Base-by-base conservation (phyloP, 2,888 invertebrate species). In the Nephrotoma flavescens region DNA sequence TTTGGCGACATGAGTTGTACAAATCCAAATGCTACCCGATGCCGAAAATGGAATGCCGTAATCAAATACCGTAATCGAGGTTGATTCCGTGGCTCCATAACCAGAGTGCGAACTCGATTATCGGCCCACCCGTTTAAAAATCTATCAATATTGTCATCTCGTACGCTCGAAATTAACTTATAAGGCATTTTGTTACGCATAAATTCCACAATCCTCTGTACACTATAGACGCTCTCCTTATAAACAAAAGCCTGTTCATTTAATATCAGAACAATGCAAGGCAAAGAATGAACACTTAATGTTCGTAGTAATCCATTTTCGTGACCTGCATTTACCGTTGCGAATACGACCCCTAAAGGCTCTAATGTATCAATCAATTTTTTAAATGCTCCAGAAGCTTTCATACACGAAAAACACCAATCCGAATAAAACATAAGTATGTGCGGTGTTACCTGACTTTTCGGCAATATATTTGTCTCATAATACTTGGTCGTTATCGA, bases 331-430 rank as follows among this genome's bases (percentile, higher is more conserved):
- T 98, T 97, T 45, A 96, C 94, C 0, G 97, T 96, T 0, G 95
- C 96, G 91, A 97, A 93, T 87, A 95, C 95, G 87, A 97, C 94
- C 88, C 90, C 90, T 42, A 96, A 90, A 0, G 96, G 96, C 90
- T 97, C 96, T 87, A 98, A 92, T 84, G 98, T 96, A 89, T 97
- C 96, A 83, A 97, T 95, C 86, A 98, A 92, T 88, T 96, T 94
- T 86, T 96, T 94, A 94, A 98, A 97, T 9, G 96, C 94, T 0
- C 96, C 96, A 85, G 97, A 97, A n/a, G 96, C 95, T 89, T 95
- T 95, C 88, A 97, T 94, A 91, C 98, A 99, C 86, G 96, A 95
- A 91, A 97, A 97, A 90, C 98, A 99, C 96, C 97, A 98, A 91
- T 98, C 98, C 6, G 97, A 96, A 92, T 98, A 99, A 91, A 97